Conservation (phyloP, 2,113 vertebrate species). For the Otis tarda region DNA sequence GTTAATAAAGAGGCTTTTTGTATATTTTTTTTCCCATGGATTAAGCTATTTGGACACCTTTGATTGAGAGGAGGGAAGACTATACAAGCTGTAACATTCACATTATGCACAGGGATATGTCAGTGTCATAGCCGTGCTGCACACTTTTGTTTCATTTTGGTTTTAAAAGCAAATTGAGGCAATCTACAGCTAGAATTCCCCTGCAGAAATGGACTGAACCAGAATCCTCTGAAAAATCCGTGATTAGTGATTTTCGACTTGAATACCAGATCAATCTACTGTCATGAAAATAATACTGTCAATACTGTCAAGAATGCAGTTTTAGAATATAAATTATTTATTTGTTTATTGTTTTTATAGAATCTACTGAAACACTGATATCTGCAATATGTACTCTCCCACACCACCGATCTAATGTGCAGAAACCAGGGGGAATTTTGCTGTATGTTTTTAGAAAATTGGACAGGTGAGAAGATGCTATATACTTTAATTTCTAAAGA, state of each 20-base stretch:
- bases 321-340: neutral
- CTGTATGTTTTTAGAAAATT: neutral
- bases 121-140: neutral
- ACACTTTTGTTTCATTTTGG: neutral
- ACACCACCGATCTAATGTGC: neutral
- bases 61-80: neutral
- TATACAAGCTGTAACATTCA: neutral
- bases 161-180: neutral
- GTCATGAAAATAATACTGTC: neutral
- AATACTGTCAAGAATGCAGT: neutral
- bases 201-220: neutral
- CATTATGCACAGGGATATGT: neutral
- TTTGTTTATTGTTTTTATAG: neutral
- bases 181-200: neutral
- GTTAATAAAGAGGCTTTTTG: conserved; percentile 44
- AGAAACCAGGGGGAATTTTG: neutral
- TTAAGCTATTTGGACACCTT: conserved; percentile 43
- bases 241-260: neutral
- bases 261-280: neutral
- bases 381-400: neutral
- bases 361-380: neutral
- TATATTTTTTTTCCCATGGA: conserved; percentile 17
- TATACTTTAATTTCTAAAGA: neutral
- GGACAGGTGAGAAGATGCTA: neutral
- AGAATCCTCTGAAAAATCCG: neutral